Evolutionary conservation across 2,888 invertebrate genomes (phyloP), one percentile per base, ranked within the genome.

Genomic region (Automeris io): DNA sequence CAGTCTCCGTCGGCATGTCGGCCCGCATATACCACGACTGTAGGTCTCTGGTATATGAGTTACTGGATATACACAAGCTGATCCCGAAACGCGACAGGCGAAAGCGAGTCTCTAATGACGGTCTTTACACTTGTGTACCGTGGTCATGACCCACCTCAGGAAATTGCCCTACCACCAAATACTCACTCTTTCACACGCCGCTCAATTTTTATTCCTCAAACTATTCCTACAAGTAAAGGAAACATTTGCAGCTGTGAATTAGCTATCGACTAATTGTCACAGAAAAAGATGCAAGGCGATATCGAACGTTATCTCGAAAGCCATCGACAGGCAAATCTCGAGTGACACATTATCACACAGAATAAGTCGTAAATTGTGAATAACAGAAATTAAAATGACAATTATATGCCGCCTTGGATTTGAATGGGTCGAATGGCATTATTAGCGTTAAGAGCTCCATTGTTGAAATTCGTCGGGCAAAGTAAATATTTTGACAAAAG

Each of bases 401-500:
- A 80, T 79, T 68, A 64, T 59, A 58, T 61, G 56, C 60, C 54
- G 51, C 55, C 54, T 56, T 51, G 55, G 51, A 58, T 65, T 58
- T 68, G 61, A 73, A 73, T 71, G 68, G 56, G 46, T 48, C 54
- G 55, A 73, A 77, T 68, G 54, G 75, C 73, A 75, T 80, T 82
- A 81, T 80, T 77, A 76, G 77, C 71, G 64, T 69, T 70, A 70
- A 78, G 68, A 70, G 67, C 48, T 41, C 70, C 43, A 67, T 83
- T 85, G 82, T 82, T 54, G 40, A 48, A 61, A 56, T 54, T 52
- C 47, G 64, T 55, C 48, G 66, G 57, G 61, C 55, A 71, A 72
- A 78, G 82, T 81, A 86, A 86, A 86, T 86, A 83, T 86, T 86
- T 64, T 85, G 85, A 85, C 83, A 82, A 82, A 72, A 76, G 69